Evolutionary conservation across 2,113 vertebrate species (phyloP), one percentile per base, ranked within the genome.

Genomic region (Brachyhypopomus occidentalis): DNA sequence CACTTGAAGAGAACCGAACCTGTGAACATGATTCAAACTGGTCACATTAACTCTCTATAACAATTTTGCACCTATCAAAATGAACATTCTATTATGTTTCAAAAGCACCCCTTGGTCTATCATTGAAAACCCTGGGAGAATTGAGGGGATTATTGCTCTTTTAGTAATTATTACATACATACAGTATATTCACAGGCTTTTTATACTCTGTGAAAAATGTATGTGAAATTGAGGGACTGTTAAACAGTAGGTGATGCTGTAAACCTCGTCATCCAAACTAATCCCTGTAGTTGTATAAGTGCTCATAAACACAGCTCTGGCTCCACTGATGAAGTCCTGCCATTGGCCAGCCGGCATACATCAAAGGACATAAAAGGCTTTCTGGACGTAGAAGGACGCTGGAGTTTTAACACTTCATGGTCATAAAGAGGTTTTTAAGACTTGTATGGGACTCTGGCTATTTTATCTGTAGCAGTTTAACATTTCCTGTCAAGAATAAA

Each of bases 291-390:
- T 72, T 87, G 85, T 79, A 81, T 73, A 60, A 72, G 75, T 19
- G 58, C 56, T 78, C 60, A 73, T 85, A 84, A 87, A 87, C 72
- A 66, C 22, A 17, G 25, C 48, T n/a, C 27, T 45, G 59, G 52
- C n/a, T 52, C 67, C 52, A 73, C 23, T 62, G 70, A 80, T 72
- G 69, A 74, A 48, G 62, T 38, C 38, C 63, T 63, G 78, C 36
- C 67, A 77, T 72, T 72, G 45, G 64, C 59, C 30, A 30, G 48
- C 60, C 74, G 48, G 67, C 48, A 73, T 22, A 58, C 23, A 63
- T 81, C 56, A 75, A 71, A 83, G 70, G n/a, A 78, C 70, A 75
- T 64, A 0, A 86, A 83, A 5, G 74, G 5, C 38, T 52, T 73
- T 83, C 74, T 70, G 74, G 77, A 45, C 58, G 23, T 2, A 80